A percentile compares a stretch with the other conserved stretches of the same genome.
Conservation (phyloP, 2,888 invertebrate genomes). For the Thecocarcelia acutangulata region DNA sequence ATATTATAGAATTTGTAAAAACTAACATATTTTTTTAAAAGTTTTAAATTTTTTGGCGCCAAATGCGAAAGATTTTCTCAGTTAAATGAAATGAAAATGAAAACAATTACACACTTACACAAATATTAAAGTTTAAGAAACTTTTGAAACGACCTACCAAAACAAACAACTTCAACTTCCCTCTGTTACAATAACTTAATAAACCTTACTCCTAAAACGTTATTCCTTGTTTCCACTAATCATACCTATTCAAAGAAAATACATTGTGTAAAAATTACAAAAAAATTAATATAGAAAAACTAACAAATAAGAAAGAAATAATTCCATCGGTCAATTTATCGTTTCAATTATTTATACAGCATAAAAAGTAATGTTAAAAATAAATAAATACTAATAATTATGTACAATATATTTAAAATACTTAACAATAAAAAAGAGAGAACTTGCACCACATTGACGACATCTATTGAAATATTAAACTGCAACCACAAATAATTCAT, state of each 20-base stretch:
- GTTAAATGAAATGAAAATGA: background rate
- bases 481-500: constrained; percentile 32
- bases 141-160: constrained; percentile 48
- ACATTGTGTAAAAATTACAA: constrained; percentile 11
- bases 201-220: constrained; percentile 33
- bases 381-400: constrained; percentile 52
- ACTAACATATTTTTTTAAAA: background rate
- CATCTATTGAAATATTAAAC: constrained; percentile 40
- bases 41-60: constrained; percentile 26
- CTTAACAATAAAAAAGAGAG: constrained; percentile 27
- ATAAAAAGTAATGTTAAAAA: constrained; percentile 37
- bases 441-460: constrained; percentile 42
- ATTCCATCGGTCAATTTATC: constrained; percentile 60
- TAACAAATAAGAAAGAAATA: constrained; percentile 20
- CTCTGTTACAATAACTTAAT: constrained; percentile 50
- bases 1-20: constrained; percentile 2
- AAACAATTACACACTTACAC: background rate
- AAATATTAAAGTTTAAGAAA: constrained; percentile 36
- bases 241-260: constrained; percentile 20
- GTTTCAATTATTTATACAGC: constrained; percentile 63
- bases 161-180: constrained; percentile 41
- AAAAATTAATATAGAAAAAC: constrained; percentile 5
- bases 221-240: constrained; percentile 17
- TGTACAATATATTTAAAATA: constrained; percentile 69
- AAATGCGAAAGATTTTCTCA: constrained; percentile 11